A percentile compares a stretch with the other conserved stretches of the same genome.
These are phyloP conservation scores for Helostoma temminkii DNA, from an alignment of 2,797 vertebrate genomes.

Conservation along the genomic window DNA sequence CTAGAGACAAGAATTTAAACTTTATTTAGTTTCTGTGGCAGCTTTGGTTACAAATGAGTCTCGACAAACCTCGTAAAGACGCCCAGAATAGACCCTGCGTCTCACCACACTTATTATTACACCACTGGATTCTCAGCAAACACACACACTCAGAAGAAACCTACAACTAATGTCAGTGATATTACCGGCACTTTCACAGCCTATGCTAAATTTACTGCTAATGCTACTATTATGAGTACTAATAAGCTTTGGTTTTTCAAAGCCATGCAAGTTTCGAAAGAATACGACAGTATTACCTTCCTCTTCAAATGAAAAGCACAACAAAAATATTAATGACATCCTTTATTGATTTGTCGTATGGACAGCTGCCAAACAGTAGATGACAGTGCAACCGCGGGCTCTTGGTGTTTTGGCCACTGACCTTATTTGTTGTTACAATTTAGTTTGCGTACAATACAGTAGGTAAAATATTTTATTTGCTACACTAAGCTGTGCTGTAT, in stretches of 20 bases:
- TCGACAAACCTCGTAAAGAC: conserved; percentile 76
- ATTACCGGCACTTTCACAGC: conserved; percentile 35
- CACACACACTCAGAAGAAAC: conserved; percentile 23
- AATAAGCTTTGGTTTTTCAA: conserved; percentile 11
- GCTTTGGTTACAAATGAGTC: conserved; percentile 79
- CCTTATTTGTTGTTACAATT: neutral
- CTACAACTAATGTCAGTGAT: conserved; percentile 19
- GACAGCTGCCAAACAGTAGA: too few species aligned
- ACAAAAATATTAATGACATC: too few species aligned
- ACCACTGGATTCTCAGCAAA: conserved; percentile 47
- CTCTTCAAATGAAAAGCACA: neutral
- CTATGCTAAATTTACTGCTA: conserved; percentile 28
- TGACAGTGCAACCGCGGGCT: too few species aligned
- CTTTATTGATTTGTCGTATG: too few species aligned
- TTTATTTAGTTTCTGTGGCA: conserved; percentile 61
- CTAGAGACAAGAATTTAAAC: conserved; percentile 54
- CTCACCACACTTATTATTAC: conserved; percentile 77
- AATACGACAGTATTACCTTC: neutral
- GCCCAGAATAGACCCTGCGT: conserved; percentile 73
- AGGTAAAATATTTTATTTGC: neutral
- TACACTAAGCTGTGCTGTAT: neutral
- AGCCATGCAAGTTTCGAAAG: neutral
- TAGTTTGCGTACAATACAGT: neutral
- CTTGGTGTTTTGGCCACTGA: too few species aligned
- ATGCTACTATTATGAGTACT: conserved; percentile 16